A percentile compares a stretch with the other conserved stretches of the same genome.
Conservation (phyloP, 1,140 invertebrate genomes). For the Apis laboriosa region DNA sequence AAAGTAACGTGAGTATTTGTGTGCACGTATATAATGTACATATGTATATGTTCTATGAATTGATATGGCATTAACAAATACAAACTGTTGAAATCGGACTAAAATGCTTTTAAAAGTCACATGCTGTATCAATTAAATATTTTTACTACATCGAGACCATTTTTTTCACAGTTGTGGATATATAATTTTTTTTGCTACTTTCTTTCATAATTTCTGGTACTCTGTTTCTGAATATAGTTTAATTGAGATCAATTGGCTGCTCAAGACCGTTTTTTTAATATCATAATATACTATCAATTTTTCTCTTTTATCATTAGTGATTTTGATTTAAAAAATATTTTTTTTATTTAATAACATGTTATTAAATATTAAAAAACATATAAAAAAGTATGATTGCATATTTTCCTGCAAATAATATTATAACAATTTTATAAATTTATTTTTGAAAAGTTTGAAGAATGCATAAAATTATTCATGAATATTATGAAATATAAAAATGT, state of each 20-base stretch:
- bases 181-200: not conserved
- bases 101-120: constrained; percentile 8
- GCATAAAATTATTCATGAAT: too few species aligned
- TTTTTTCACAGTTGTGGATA: not conserved
- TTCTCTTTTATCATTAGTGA: not conserved
- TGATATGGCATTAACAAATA: not conserved
- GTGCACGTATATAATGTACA: not conserved
- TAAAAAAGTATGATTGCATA: not conserved
- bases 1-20: constrained; percentile 1
- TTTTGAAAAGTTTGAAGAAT: too few species aligned
- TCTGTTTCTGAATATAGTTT: not conserved
- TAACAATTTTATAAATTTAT: not conserved
- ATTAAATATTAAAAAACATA: not conserved
- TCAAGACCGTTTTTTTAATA: not conserved
- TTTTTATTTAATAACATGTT: not conserved
- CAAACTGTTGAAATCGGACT: not conserved
- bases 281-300: not conserved
- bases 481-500: not conserved
- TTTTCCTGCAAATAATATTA: not conserved
- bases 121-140: not conserved
- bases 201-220: not conserved
- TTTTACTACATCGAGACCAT: not conserved
- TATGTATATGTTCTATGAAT: not conserved
- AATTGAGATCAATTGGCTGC: not conserved
- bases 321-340: not conserved